Conservation (phyloP, 37 sponge, comb jelly and placozoan genomes). For the Agelas oroides region DNA sequence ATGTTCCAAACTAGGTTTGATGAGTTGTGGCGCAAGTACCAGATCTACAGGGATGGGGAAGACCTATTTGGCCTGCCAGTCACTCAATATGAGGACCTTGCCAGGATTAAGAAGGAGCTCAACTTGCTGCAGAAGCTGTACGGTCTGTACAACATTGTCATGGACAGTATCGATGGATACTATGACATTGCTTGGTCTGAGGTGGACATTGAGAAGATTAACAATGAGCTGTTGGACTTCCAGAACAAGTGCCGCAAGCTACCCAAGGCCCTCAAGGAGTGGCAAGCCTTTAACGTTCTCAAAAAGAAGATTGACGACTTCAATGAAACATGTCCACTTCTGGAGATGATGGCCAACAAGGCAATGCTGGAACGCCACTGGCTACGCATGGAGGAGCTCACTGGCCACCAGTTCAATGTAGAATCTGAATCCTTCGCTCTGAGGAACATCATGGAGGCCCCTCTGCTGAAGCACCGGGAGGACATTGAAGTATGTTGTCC, state of each 20-base stretch:
- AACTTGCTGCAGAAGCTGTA: slow-evolving; percentile 98
- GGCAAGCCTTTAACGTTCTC: slow-evolving; percentile 97
- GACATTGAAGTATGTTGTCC: slow-evolving; percentile 90
- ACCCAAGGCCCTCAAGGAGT: slow-evolving; percentile 98
- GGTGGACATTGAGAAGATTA: slow-evolving; percentile 99
- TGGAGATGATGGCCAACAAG: slow-evolving; percentile 96
- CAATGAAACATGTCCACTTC: slow-evolving; percentile 94
- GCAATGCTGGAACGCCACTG: slow-evolving; percentile 98
- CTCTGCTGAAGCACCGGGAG: slow-evolving; percentile 91
- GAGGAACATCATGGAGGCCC: slow-evolving; percentile 98
- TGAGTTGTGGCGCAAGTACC: slow-evolving; percentile 90
- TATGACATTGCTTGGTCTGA: slow-evolving; percentile 97
- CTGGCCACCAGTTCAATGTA: slow-evolving; percentile 89
- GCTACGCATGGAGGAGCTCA: slow-evolving; percentile 90
- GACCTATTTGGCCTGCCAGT: slow-evolving; percentile 94
- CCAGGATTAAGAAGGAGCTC: slow-evolving; percentile 90
- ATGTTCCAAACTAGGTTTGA: slow-evolving; percentile 86
- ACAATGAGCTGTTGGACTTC: slow-evolving; percentile 95
- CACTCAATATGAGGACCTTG: slow-evolving; percentile 85
- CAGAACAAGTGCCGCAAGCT: slow-evolving; percentile 99
- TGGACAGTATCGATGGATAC: slow-evolving; percentile 98
- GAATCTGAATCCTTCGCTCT: slow-evolving; percentile 93
- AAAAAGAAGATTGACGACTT: slow-evolving; percentile 99
- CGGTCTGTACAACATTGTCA: slow-evolving; percentile 94
- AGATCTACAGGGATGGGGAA: slow-evolving; percentile 95